phyloP scores from a whole-genome alignment of 2,888 invertebrate species.

The Aproaerema taeniolella region DNA sequence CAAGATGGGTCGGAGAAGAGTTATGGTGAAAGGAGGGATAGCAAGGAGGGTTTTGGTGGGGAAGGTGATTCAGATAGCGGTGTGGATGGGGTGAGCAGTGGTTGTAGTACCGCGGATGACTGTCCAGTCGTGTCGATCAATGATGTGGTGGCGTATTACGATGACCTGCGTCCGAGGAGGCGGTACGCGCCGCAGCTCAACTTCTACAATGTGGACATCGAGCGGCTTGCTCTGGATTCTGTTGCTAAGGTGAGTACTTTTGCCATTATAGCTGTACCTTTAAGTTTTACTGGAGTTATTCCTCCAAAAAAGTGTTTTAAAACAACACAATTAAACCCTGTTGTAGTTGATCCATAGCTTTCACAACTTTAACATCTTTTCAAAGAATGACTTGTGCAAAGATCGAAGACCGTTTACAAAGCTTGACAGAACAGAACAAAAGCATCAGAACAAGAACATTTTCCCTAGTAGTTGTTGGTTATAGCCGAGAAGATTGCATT shows the following conservation, averaged over 20 bases:
- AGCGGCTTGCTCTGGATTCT: constrained; percentile 60
- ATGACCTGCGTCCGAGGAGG: constrained; percentile 61
- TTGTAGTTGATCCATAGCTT: too few species aligned
- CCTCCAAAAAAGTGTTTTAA: too few species aligned
- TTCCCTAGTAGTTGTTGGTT: too few species aligned
- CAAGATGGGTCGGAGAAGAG: constrained; percentile 68
- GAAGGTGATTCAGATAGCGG: constrained; percentile 67
- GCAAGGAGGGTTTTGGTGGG: constrained; percentile 64
- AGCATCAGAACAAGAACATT: too few species aligned
- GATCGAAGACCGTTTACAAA: too few species aligned
- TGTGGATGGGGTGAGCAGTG: constrained; percentile 77
- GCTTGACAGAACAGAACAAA: too few species aligned
- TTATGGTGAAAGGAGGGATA: constrained; percentile 62
- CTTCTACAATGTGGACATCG: constrained; percentile 66
- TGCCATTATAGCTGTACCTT: too few species aligned
- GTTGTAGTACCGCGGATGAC: constrained; percentile 76
- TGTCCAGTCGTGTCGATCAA: constrained; percentile 75
- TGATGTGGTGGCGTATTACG: constrained; percentile 70
- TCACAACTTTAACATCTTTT: too few species aligned
- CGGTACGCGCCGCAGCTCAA: constrained; percentile 64
- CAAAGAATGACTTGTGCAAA: too few species aligned
- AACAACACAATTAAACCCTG: too few species aligned
- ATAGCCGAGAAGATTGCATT: too few species aligned
- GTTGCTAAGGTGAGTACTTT: constrained; percentile 61
- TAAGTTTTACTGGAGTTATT: too few species aligned